These are phyloP conservation scores for Galendromus occidentalis DNA, from an alignment of 1,140 invertebrate genomes.

Conservation along the genomic window DNA sequence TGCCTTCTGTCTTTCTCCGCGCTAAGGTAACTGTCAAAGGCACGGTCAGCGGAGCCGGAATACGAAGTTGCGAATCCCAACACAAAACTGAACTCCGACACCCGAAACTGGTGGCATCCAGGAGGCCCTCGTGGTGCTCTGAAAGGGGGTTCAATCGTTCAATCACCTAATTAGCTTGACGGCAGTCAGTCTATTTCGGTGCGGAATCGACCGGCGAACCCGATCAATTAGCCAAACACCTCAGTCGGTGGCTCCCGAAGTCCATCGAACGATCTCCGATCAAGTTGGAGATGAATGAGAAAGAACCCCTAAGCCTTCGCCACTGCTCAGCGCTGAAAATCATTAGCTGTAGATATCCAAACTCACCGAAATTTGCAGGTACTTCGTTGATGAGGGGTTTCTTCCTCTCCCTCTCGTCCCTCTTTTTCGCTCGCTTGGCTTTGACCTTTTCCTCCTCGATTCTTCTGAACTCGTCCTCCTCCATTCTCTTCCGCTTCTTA, in stretches of 20 bases:
- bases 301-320: too few relatives aligned
- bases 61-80: constrained; percentile 6
- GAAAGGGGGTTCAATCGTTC: background rate
- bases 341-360: too few relatives aligned
- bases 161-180: background rate
- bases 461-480: background rate
- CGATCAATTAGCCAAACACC: too few relatives aligned
- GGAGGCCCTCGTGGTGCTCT: background rate
- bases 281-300: too few relatives aligned
- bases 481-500: background rate
- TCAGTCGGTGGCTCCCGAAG: too few relatives aligned
- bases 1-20: background rate
- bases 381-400: too few relatives aligned
- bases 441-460: background rate
- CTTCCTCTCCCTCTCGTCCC: too few relatives aligned
- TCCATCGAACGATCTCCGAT: too few relatives aligned
- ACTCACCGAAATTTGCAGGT: too few relatives aligned
- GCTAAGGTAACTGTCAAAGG: constrained; percentile 3
- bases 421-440: background rate
- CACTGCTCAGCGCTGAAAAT: too few relatives aligned
- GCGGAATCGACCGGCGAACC: too few relatives aligned
- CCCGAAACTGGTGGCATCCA: background rate
- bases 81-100: background rate
- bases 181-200: too few relatives aligned
- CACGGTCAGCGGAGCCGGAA: background rate